phyloP scores from a whole-genome alignment of 2,888 invertebrate species.

The Latrodectus hesperus region DNA sequence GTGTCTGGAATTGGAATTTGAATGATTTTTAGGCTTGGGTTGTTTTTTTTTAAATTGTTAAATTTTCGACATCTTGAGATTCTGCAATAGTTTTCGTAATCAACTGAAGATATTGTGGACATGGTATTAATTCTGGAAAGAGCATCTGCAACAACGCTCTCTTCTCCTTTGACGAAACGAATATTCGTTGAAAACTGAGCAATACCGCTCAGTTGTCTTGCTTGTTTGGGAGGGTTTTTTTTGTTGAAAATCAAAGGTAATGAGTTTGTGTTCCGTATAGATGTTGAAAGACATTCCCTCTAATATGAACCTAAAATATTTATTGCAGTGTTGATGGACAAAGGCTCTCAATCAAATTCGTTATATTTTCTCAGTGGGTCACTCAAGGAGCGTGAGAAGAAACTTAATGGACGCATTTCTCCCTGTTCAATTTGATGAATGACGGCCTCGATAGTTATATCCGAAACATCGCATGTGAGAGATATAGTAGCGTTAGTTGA shows the following conservation, averaged over 20 bases:
- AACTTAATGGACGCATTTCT: no score
- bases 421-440: no score
- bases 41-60: background rate
- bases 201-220: slow-evolving; percentile 36
- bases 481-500: no score
- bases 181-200: slow-evolving; percentile 56
- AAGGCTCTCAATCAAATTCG: slow-evolving; percentile 69
- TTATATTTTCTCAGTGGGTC: slow-evolving; percentile 11
- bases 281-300: slow-evolving; percentile 28
- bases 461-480: no score
- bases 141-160: slow-evolving; percentile 62
- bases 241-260: slow-evolving; percentile 3
- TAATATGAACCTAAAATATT: slow-evolving; percentile 19
- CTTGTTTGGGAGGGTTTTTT: slow-evolving; percentile 19
- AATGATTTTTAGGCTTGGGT: slow-evolving; percentile 22
- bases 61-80: background rate
- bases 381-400: background rate
- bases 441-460: no score
- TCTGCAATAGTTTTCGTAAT: slow-evolving; percentile 1
- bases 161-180: slow-evolving; percentile 23
- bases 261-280: slow-evolving; percentile 65
- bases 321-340: background rate
- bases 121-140: slow-evolving; percentile 25
- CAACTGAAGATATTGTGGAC: background rate
- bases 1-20: background rate